phyloP scores from a whole-genome alignment of 2,797 vertebrate species.

The Crenichthys baileyi region DNA sequence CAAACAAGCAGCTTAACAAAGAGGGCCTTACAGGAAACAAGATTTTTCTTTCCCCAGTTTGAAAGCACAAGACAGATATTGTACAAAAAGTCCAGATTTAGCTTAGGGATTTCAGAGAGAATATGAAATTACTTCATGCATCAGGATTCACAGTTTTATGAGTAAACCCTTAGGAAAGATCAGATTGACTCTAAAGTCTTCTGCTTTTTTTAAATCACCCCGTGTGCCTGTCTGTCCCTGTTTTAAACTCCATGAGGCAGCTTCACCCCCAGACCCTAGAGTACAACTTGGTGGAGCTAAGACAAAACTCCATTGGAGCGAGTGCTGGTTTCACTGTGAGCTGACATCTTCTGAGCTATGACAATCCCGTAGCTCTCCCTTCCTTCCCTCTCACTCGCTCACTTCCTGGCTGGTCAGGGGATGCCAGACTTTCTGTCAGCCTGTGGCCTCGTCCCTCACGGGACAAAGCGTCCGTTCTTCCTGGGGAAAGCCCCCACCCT shows the following conservation, averaged over 20 bases:
- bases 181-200: neutral
- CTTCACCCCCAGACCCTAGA: neutral
- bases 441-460: slow-evolving; percentile 71
- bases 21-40: neutral
- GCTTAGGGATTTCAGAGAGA: neutral
- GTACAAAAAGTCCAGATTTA: neutral
- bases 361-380: slow-evolving; percentile 41
- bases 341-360: slow-evolving; percentile 46
- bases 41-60: neutral
- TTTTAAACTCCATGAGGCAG: slow-evolving; percentile 12
- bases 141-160: no score
- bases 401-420: slow-evolving; percentile 63
- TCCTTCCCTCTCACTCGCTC: slow-evolving; percentile 26
- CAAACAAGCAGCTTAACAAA: slow-evolving; percentile 1
- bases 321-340: slow-evolving; percentile 45
- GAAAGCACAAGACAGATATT: neutral
- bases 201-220: neutral
- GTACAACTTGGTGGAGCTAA: slow-evolving; percentile 14
- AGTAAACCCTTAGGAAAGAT: neutral
- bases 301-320: slow-evolving; percentile 36
- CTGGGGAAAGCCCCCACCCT: slow-evolving; percentile 83
- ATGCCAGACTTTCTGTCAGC: slow-evolving; percentile 79
- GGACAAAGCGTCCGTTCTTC: slow-evolving; percentile 86
- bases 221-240: neutral
- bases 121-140: neutral